These are phyloP conservation scores for Lanistes nyassanus DNA, from an alignment of 1,140 invertebrate species.

Conservation along the genomic window DNA sequence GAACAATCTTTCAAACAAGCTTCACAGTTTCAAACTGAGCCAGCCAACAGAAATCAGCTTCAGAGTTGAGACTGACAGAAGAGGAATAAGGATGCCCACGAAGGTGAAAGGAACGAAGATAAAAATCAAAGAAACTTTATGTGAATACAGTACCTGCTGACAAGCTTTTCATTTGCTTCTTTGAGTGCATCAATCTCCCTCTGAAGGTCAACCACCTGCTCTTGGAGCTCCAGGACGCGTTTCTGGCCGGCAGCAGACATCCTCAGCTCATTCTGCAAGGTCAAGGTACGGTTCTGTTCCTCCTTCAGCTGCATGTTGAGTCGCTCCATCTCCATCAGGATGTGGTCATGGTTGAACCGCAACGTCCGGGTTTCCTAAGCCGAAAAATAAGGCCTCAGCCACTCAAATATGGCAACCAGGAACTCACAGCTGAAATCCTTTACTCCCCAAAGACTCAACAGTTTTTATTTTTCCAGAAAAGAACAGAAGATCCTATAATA, in stretches of 20 bases:
- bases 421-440: not conserved
- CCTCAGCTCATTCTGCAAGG: slow-evolving; percentile 63
- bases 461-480: not conserved
- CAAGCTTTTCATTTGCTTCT: slow-evolving; percentile 69
- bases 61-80: not conserved
- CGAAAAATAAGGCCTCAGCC: not conserved
- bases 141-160: slow-evolving; percentile 56
- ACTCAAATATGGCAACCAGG: not conserved
- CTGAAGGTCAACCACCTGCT: slow-evolving; percentile 60
- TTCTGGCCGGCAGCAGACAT: slow-evolving; percentile 48
- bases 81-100: not conserved
- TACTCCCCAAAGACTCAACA: not conserved
- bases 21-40: not conserved
- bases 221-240: slow-evolving; percentile 62
- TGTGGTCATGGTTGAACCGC: slow-evolving; percentile 64
- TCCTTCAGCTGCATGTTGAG: slow-evolving; percentile 65
- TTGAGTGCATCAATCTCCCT: slow-evolving; percentile 67
- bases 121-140: not conserved
- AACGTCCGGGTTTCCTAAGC: slow-evolving; percentile 62
- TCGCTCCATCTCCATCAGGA: slow-evolving; percentile 66
- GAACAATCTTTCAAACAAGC: no score
- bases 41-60: not conserved
- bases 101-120: not conserved
- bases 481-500: no score
- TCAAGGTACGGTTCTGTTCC: slow-evolving; percentile 64